Conservation (phyloP, 2,888 invertebrate genomes). For the Campopleginae sp. region DNA sequence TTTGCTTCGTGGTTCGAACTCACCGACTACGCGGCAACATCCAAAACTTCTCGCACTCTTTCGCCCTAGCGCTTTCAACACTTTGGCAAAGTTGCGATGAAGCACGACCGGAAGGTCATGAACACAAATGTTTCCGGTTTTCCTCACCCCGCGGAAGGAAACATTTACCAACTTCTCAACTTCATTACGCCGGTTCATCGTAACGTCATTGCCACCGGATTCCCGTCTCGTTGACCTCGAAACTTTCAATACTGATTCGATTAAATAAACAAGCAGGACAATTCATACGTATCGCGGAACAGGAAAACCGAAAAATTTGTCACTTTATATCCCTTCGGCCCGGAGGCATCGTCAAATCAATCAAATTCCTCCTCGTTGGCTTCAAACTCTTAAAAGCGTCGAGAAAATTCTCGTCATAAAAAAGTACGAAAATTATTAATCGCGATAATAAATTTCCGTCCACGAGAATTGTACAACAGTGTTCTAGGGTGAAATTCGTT, state of each 20-base stretch:
- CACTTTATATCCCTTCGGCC: neutral
- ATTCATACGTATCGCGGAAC: neutral
- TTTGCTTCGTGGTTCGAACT: conserved; percentile 14
- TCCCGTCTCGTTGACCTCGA: neutral
- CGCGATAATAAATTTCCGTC: conserved; percentile 14
- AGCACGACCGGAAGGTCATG: neutral
- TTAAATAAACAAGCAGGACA: neutral
- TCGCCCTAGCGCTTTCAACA: neutral
- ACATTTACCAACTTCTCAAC: neutral
- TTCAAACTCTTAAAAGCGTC: neutral
- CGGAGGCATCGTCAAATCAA: neutral
- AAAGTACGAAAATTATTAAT: conserved; percentile 48
- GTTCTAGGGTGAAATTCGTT: conserved; percentile 35
- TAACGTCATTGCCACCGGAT: neutral
- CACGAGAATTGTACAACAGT: conserved; percentile 28
- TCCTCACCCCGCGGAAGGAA: neutral
- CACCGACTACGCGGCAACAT: neutral
- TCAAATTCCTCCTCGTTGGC: neutral
- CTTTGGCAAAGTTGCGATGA: neutral
- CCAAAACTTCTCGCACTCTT: neutral
- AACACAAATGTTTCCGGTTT: neutral
- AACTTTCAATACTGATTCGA: neutral
- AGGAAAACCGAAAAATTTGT: neutral
- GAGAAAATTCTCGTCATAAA: neutral
- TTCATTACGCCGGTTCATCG: neutral